These are phyloP conservation scores for Aphidoletes aphidimyza DNA, from an alignment of 2,888 invertebrate species.

Conservation along the genomic window DNA sequence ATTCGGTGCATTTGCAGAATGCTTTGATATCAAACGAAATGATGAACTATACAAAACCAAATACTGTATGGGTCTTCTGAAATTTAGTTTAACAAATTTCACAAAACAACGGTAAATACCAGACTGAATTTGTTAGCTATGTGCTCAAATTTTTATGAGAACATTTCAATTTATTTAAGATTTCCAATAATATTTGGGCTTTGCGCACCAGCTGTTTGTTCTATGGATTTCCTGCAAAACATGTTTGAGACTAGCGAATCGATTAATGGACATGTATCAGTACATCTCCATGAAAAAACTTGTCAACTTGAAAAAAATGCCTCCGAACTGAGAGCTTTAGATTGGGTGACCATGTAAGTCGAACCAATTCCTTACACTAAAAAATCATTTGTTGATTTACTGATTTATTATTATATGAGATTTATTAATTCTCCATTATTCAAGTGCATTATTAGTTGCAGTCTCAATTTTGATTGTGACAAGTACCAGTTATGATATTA, in stretches of 20 bases:
- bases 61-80: background rate
- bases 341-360: background rate
- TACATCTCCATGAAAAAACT: background rate
- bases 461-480: too few species aligned
- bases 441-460: background rate
- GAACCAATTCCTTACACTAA: too few species aligned
- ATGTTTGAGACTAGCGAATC: background rate
- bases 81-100: background rate
- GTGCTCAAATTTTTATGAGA: background rate
- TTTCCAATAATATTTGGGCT: background rate
- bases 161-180: background rate
- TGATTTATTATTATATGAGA: background rate
- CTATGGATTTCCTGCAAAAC: background rate
- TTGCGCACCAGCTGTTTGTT: background rate
- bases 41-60: background rate
- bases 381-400: too few species aligned
- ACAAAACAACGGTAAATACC: background rate
- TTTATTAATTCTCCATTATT: background rate
- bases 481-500: too few species aligned
- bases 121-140: background rate
- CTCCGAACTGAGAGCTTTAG: background rate
- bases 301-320: background rate
- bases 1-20: background rate
- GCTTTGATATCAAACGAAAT: background rate
- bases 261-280: too few species aligned